phyloP scores from a whole-genome alignment of 2,797 vertebrate genomes.

The Enteromius mattozi region DNA sequence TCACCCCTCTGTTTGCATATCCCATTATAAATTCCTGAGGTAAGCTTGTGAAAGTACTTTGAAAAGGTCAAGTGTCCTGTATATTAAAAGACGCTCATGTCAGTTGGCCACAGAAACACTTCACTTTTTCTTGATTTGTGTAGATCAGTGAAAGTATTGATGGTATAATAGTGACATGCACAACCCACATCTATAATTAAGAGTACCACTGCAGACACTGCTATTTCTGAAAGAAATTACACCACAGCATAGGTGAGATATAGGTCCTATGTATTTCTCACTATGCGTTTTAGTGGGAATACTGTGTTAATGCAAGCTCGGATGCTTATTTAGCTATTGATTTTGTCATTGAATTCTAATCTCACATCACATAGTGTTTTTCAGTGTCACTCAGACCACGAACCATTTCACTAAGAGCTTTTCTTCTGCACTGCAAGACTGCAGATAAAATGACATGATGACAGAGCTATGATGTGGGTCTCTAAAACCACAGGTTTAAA shows the following conservation, averaged over 20 bases:
- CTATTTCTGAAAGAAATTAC: background rate
- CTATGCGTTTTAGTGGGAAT: background rate
- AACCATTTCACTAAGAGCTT: constrained; percentile 52
- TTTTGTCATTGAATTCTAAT: constrained; percentile 11
- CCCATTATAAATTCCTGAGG: constrained; percentile 20
- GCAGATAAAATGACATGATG: constrained; percentile 57
- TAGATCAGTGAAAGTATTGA: constrained; percentile 10
- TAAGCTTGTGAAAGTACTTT: constrained; percentile 14
- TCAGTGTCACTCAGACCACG: constrained; percentile 32
- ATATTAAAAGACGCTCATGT: background rate
- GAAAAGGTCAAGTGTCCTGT: constrained; percentile 12
- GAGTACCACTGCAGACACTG: background rate
- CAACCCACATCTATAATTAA: background rate
- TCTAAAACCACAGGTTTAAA: constrained; percentile 52
- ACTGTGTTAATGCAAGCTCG: background rate
- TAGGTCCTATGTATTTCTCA: background rate
- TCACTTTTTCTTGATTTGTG: background rate
- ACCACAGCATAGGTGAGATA: background rate
- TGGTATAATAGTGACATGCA: background rate
- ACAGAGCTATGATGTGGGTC: constrained; percentile 44
- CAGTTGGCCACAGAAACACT: background rate
- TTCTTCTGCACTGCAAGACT: constrained; percentile 55
- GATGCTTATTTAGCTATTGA: background rate
- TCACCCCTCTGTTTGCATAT: constrained; percentile 10
- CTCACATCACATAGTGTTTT: background rate